Conservation (phyloP, 2,797 vertebrate genomes). For the Mus caroli region DNA sequence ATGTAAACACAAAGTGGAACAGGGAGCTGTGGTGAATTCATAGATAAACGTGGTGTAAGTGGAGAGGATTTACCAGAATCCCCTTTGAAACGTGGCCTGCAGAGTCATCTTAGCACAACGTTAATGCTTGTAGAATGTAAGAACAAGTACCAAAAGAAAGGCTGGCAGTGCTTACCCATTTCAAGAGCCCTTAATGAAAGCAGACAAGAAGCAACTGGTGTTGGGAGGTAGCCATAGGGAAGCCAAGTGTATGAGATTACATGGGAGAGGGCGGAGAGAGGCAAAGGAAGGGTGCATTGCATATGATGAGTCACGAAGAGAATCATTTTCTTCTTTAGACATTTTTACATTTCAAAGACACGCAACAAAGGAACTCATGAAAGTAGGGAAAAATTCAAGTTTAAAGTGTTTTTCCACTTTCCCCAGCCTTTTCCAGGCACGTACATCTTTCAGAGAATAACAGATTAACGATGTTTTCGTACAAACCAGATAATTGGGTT, state of each 20-base stretch:
- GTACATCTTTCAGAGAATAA: neutral
- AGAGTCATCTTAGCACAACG: constrained; percentile 41
- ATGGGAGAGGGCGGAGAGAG: neutral
- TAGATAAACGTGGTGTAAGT: constrained; percentile 72
- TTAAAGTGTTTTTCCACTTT: neutral
- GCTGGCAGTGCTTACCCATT: neutral
- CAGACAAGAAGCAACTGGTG: constrained; percentile 65
- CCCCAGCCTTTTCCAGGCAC: neutral
- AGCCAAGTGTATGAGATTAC: neutral
- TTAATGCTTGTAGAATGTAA: constrained; percentile 64
- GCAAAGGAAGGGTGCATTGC: neutral
- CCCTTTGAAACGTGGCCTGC: constrained; percentile 45
- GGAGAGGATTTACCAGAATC: constrained; percentile 71
- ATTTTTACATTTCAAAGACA: neutral
- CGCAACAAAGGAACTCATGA: neutral
- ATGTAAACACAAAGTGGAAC: constrained; percentile 66
- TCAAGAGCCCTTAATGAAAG: constrained; percentile 58
- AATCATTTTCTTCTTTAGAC: neutral
- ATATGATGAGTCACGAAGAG: neutral
- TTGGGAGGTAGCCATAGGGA: neutral
- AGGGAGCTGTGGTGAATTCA: constrained; percentile 56
- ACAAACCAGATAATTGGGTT: neutral
- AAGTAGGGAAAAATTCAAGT: neutral
- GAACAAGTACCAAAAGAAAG: constrained; percentile 40
- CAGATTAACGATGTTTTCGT: neutral